Base-by-base conservation (phyloP, 2,113 vertebrate species). In the Thinocorus orbignyianus region DNA sequence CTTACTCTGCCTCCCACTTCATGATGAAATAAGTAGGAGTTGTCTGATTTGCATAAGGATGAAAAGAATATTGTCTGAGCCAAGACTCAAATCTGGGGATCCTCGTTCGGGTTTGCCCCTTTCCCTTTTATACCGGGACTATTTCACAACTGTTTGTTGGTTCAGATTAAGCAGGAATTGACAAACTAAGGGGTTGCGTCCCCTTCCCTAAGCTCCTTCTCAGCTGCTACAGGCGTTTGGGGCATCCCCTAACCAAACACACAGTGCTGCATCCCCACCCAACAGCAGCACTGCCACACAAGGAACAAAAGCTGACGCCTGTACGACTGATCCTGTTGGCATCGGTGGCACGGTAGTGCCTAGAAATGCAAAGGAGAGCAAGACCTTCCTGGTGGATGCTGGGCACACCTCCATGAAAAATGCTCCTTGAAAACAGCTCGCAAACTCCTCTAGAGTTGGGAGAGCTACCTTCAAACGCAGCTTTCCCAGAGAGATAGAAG, bases 41-140 rank as follows among this genome's bases (percentile, higher is more conserved):
- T 92, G 81, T 85, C 86, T 95, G 73, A 88, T 97, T 96, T 96
- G 91, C 88, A 94, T 93, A 89, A 93, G 57, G 88, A 89, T 92
- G 73, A 90, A 94, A 93, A 88, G 83, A 81, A 92, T 73, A 66
- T 73, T 11, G 1, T 30, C 62, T 80, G 88, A 85, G 92, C 70
- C 91, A 91, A 91, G 90, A 64, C n/a, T 83, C 49, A 66, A 71
- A 52, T 31, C 77, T 69, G 49, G 11, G 31, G 39, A 41, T 84
- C 66, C 62, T 81, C 24, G 19, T 73, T 84, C 37, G 51, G 78
- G 69, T 79, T 89, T 92, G 55, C 90, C 28, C 35, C 30, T 42
- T 82, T 74, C 20, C n/a, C 51, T 72, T 93, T 88, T 49, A 7
- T 10, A 8, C n/a, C 57, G 37, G 26, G 22, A 24, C 7, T 52